These are phyloP conservation scores for Scylla paramamosain DNA, from an alignment of 1,140 invertebrate species.

Conservation along the genomic window DNA sequence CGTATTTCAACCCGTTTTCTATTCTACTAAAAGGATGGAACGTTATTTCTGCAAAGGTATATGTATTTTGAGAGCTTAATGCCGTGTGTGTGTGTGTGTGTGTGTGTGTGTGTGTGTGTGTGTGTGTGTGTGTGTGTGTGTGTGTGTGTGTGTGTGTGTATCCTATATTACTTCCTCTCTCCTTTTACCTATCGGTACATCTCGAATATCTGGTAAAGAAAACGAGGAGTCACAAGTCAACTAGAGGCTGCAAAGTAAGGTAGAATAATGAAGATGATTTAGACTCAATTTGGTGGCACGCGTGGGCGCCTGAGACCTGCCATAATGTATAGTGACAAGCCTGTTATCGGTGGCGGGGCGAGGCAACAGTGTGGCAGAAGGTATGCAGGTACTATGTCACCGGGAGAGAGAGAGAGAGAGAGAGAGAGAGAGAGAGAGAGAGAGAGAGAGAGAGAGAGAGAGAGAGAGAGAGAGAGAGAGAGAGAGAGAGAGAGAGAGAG, in stretches of 20 bases:
- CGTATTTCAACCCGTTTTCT: background rate
- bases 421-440: constrained; percentile 33
- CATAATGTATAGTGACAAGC: background rate
- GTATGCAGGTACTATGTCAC: background rate
- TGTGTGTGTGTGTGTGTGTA: too few relatives aligned
- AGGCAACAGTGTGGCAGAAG: background rate
- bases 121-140: too few relatives aligned
- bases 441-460: constrained; percentile 52
- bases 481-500: constrained; percentile 46
- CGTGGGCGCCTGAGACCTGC: background rate
- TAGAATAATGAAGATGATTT: too few relatives aligned
- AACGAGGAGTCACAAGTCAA: too few relatives aligned
- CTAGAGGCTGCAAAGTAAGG: too few relatives aligned
- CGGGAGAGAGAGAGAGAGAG: constrained; percentile 47
- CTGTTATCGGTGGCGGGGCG: background rate
- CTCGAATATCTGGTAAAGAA: too few relatives aligned
- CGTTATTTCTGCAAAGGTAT: background rate
- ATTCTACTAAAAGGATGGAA: background rate
- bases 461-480: background rate
- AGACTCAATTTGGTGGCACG: background rate
- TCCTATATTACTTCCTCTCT: too few relatives aligned
- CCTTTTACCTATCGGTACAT: too few relatives aligned
- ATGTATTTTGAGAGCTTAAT: background rate
- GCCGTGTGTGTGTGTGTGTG: too few relatives aligned
- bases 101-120: too few relatives aligned